Base-by-base conservation (phyloP, 2,888 invertebrate genomes). In the Spisula subtruncata region DNA sequence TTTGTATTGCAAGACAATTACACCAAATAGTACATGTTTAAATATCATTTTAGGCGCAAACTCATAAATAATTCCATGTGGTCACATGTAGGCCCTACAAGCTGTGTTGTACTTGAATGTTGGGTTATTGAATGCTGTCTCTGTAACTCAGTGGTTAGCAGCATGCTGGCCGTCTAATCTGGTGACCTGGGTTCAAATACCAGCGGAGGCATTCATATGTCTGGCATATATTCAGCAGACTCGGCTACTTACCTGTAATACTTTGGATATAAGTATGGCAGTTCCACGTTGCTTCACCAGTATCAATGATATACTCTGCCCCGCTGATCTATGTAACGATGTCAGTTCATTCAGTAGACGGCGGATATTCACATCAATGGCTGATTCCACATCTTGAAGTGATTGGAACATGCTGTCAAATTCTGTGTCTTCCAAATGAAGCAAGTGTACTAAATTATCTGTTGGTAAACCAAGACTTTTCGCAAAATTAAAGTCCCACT, bases 251-350 rank as follows among this genome's bases (percentile, higher is more conserved):
- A 91, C 87, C 84, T 92, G 86, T 29, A 96, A 90, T 12, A 93
- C 83, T 18, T 86, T 91, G 35, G 91, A 86, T 25, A 96, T 89
- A 20, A 91, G 90, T 56, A 92, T 91, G 25, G 96, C 96, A 35
- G 93, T 93, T 51, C 90, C 89, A 60, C 96, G 90, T 85, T 94
- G 91, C 75, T 94, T 94, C 25, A 96, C 96, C n/a, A 96, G 92
- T 29, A 96, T 94, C 83, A 96, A 90, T 16, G 94, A 94, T 88
- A 95, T 95, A 29, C 94, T 92, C 35, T 89, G 90, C 51, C 75
- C 79, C 4, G 75, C 41, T 46, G 66, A 75, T n/a, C 66, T 56
- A 87, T 91, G 90, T 54, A 6, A 10, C 18, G 46, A 71, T 16
- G 83, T 71, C 1, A 95, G 84, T 16, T 93, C 93, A 66, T 91